phyloP scores from a whole-genome alignment of 2,888 invertebrate genomes.

The Lepidonotus clava region DNA sequence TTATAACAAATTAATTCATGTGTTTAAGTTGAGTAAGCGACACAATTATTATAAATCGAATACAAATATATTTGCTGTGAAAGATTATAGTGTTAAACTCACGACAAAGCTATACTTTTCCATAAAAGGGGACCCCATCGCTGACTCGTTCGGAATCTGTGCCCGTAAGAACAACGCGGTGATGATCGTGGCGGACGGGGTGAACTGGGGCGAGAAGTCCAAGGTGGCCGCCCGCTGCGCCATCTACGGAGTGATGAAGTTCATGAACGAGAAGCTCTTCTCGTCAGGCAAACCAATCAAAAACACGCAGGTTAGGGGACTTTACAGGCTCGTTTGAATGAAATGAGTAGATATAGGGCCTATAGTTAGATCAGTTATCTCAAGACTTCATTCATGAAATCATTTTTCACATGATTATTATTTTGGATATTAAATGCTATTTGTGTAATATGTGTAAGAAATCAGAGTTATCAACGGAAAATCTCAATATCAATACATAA shows the following conservation, averaged over 20 bases:
- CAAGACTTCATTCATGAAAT: no score
- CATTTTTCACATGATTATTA: no score
- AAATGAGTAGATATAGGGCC: no score
- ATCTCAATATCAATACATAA: no score
- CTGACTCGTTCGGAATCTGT: slow-evolving; percentile 91
- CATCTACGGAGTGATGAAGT: slow-evolving; percentile 91
- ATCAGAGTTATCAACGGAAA: no score
- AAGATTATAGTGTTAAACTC: background rate
- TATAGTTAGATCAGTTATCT: no score
- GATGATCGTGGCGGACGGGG: slow-evolving; percentile 92
- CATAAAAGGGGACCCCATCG: slow-evolving; percentile 89
- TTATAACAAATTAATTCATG: no score
- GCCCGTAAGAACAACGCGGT: slow-evolving; percentile 86
- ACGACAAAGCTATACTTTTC: background rate
- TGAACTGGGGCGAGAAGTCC: slow-evolving; percentile 95
- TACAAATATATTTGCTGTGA: background rate
- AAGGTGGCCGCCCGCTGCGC: slow-evolving; percentile 92
- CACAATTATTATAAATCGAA: background rate
- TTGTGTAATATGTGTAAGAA: no score
- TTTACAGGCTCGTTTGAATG: no score
- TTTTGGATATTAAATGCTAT: no score
- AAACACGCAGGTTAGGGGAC: slow-evolving; percentile 80
- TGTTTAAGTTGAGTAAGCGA: background rate
- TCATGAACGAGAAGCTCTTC: slow-evolving; percentile 84
- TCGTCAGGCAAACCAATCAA: slow-evolving; percentile 72